Base-by-base conservation (phyloP, 2,113 vertebrate species). In the Nycticryphes semicollaris region DNA sequence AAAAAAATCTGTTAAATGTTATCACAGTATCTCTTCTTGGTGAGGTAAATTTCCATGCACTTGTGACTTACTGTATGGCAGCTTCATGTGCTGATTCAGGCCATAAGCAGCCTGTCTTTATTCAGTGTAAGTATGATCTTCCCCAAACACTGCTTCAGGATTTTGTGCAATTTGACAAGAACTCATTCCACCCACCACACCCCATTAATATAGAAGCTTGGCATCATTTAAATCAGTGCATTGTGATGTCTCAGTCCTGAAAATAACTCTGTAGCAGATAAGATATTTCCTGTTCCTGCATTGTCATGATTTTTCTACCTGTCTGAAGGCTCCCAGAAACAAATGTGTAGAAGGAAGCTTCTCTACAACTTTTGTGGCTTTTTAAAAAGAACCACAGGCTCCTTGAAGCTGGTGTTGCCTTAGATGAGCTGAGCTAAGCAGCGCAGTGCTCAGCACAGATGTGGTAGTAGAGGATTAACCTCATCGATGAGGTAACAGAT, bases 21-120 rank as follows among this genome's bases (percentile, higher is more conserved):
- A 95, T 94, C 90, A 74, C 60, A 60, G 72, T 93, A 75, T 88
- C 56, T 93, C 78, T 93, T 93, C 67, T 93, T n/a, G 41, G 84
- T 74, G 84, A 97, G 74, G 62, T 89, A 53, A 57, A 93, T 92
- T 94, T 91, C 94, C 89, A 94, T 37, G 43, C n/a, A 76, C 25
- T 45, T 85, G 63, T 53, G 77, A 80, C 75, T 96, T 90, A 60
- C 82, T 69, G 24, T 86, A 60, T 33, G 54, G 70, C 80, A 94
- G 91, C 54, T 87, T 53, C n/a, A 17, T 68, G 35, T 68, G 33
- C 57, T 91, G 77, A 73, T 57, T 63, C 20, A 77, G n/a, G 33
- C 39, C 53, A 62, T 73, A 75, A 87, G 60, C 43, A 69, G 41
- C n/a, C 47, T 47, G 31, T 75, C 75, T 94, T 91, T 92, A 70